Evolutionary conservation across 2,113 vertebrate species (phyloP).

Genomic region (Leuciscus idus): DNA sequence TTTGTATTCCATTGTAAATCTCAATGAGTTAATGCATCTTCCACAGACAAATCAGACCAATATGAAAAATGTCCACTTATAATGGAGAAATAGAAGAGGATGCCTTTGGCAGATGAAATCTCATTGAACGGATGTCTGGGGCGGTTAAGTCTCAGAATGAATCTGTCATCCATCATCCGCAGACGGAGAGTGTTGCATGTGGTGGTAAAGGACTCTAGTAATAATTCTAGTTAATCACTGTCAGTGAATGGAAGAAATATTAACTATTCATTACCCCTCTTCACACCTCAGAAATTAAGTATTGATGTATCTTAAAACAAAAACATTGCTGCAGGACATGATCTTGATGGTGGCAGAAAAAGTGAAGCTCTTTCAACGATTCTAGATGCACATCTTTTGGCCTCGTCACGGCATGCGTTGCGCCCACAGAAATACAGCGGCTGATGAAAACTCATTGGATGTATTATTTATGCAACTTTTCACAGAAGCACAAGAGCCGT

Average conservation of each 20-base stretch:
- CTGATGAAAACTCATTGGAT: constrained; percentile 59
- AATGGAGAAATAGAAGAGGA: constrained; percentile 39
- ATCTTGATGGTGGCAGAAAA: constrained; percentile 6
- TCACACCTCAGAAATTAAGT: constrained; percentile 51
- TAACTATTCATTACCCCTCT: constrained; percentile 55
- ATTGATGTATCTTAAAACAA: constrained; percentile 50
- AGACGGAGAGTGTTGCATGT: constrained; percentile 42
- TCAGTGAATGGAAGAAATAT: constrained; percentile 49
- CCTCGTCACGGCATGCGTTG: constrained; percentile 11
- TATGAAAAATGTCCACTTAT: constrained; percentile 53
- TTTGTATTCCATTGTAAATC: constrained; percentile 52
- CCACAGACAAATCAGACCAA: constrained; percentile 40
- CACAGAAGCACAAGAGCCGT: constrained; percentile 50
- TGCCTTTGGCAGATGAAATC: constrained; percentile 46
- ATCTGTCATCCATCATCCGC: constrained; percentile 54
- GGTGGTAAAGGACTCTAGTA: constrained; percentile 48
- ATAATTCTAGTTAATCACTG: constrained; percentile 64
- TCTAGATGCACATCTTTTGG: constrained; percentile 29
- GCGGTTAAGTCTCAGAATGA: constrained; percentile 42
- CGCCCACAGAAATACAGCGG: constrained; percentile 6
- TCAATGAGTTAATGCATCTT: constrained; percentile 42
- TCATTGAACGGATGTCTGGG: constrained; percentile 53
- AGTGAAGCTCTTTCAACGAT: constrained; percentile 29
- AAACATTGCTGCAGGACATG: constrained; percentile 22
- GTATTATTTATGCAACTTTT: constrained; percentile 64